These are phyloP conservation scores for Tragopan temminckii DNA, from an alignment of 2,797 vertebrate genomes.

Conservation along the genomic window DNA sequence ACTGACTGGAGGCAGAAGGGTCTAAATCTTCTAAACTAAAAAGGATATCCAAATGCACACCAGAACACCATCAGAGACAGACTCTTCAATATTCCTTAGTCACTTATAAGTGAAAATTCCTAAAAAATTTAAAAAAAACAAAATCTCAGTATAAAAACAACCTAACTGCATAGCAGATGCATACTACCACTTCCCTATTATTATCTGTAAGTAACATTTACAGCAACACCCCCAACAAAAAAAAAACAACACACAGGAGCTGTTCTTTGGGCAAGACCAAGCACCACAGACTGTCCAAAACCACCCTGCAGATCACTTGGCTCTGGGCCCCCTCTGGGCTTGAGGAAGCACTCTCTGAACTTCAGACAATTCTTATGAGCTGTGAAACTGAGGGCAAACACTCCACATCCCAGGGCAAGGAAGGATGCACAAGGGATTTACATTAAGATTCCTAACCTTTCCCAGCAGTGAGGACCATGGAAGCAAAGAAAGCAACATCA, in stretches of 20 bases:
- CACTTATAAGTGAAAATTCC: not conserved
- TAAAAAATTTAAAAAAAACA: not conserved
- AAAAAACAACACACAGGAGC: accelerated
- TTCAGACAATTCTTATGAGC: not conserved
- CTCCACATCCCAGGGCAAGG: not conserved
- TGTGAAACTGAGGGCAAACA: accelerated
- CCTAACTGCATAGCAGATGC: not conserved
- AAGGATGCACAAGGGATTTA: not conserved
- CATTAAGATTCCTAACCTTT: not conserved
- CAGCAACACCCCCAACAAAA: not conserved
- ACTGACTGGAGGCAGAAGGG: not conserved
- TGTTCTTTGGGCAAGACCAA: not conserved
- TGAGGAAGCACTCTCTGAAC: not conserved
- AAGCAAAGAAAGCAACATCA: not conserved
- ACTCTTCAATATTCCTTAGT: not conserved
- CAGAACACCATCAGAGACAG: not conserved
- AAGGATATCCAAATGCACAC: not conserved
- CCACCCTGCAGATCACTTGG: accelerated
- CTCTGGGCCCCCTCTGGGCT: not conserved
- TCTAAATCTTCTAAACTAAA: not conserved
- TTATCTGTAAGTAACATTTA: not conserved
- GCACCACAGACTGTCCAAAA: not conserved
- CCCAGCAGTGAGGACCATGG: not conserved
- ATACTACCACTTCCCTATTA: not conserved
- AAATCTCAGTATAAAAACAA: not conserved